Base-by-base conservation (phyloP, 2,888 invertebrate genomes). In the Gastrophysa polygoni region DNA sequence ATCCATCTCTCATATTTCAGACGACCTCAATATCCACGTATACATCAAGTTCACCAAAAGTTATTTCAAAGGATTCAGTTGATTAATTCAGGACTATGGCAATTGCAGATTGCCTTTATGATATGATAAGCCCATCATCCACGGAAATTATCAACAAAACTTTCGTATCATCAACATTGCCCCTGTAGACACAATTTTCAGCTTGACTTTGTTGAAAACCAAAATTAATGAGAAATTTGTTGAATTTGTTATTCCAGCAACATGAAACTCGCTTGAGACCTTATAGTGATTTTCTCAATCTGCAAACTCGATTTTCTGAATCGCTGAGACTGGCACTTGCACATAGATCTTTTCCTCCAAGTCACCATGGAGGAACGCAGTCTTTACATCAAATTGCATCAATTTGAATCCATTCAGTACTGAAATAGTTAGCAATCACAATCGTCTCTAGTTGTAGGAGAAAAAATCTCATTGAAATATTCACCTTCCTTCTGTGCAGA, bases 71-170 rank as follows among this genome's bases (percentile, higher is more conserved):
- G n/a, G n/a, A n/a, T n/a, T n/a, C n/a, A n/a, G n/a, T n/a, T n/a
- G n/a, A n/a, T n/a, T n/a, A n/a, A n/a, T n/a, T n/a, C n/a, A n/a
- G n/a, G n/a, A n/a, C n/a, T n/a, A n/a, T n/a, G n/a, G n/a, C n/a
- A n/a, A n/a, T n/a, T n/a, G n/a, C n/a, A n/a, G n/a, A n/a, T n/a
- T n/a, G n/a, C n/a, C n/a, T n/a, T n/a, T n/a, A n/a, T n/a, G n/a
- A n/a, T n/a, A n/a, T n/a, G n/a, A n/a, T n/a, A n/a, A n/a, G n/a
- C 8, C 49, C 50, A 55, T 61, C 57, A 32, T 60, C 61, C 7
- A 61, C 57, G 32, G 16, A 61, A 17, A 51, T 34, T 6, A 56
- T 50, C 8, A 60, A 7, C 1, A 51, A 18, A 18, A 50, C 32
- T 18, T 29, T 61, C 11, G 7, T 44, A 18, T 20, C 38, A 24